Percentiles rank a stretch among this genome's conserved stretches.
These are phyloP conservation scores for Ellobium chinense DNA, from an alignment of 2,888 invertebrate genomes.

Conservation along the genomic window DNA sequence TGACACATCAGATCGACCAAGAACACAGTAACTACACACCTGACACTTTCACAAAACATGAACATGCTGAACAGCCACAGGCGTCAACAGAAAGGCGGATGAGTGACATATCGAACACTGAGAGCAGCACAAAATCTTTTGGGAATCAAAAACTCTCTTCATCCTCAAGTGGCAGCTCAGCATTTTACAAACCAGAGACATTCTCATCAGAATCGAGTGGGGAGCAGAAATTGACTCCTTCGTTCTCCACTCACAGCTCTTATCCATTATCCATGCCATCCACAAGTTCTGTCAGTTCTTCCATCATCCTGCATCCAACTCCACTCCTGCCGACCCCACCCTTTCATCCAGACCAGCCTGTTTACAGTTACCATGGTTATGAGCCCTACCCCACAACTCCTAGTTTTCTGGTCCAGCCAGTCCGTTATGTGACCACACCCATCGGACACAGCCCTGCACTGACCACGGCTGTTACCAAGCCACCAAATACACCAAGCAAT, in stretches of 20 bases:
- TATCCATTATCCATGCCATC: not conserved
- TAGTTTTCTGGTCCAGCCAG: not conserved
- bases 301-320: not conserved
- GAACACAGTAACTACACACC: not conserved
- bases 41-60: not conserved
- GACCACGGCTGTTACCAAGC: not conserved
- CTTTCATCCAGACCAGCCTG: not conserved
- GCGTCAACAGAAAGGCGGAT: not conserved
- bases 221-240: not conserved
- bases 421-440: not conserved
- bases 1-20: not conserved
- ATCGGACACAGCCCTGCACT: not conserved
- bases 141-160: not conserved
- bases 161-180: not conserved
- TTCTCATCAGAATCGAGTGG: not conserved
- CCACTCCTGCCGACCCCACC: constrained; percentile 3
- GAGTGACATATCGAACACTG: not conserved
- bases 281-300: not conserved
- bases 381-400: constrained; percentile 21
- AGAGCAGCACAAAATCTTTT: not conserved
- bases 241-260: not conserved
- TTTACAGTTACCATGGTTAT: constrained; percentile 35
- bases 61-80: not conserved
- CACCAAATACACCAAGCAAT: constrained; percentile 1
- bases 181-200: not conserved